phyloP scores from a whole-genome alignment of 2,888 invertebrate species.

The Melanostoma scalare region DNA sequence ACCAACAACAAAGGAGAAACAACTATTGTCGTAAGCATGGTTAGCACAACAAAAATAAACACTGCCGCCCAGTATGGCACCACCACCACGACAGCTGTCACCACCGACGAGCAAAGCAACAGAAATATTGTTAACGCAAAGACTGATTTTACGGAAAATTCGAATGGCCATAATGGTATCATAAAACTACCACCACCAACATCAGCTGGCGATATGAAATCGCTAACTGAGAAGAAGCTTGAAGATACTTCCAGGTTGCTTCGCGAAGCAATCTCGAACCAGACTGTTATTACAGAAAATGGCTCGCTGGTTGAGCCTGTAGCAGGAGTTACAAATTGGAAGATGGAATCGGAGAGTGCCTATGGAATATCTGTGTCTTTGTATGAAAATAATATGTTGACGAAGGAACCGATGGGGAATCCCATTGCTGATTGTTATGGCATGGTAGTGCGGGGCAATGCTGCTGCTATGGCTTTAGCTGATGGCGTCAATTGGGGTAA shows the following conservation, averaged over 20 bases:
- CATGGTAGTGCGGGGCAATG: constrained; percentile 87
- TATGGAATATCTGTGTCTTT: constrained; percentile 85
- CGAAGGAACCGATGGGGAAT: constrained; percentile 87
- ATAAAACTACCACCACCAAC: constrained; percentile 39
- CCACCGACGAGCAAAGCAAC: constrained; percentile 78
- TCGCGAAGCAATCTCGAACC: constrained; percentile 80
- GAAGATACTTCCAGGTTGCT: constrained; percentile 77
- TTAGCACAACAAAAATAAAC: constrained; percentile 74
- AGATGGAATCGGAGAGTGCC: constrained; percentile 81
- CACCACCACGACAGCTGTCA: constrained; percentile 8
- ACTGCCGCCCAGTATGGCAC: constrained; percentile 38
- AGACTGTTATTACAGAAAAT: constrained; percentile 68
- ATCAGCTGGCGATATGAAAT: constrained; percentile 28
- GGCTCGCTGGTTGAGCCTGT: constrained; percentile 75
- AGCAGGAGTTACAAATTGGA: constrained; percentile 82
- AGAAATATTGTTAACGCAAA: constrained; percentile 79
- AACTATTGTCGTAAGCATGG: constrained; percentile 81
- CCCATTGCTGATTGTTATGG: constrained; percentile 95
- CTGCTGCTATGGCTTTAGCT: constrained; percentile 90
- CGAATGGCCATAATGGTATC: constrained; percentile 62
- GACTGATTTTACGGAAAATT: constrained; percentile 76
- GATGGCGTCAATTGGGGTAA: constrained; percentile 96
- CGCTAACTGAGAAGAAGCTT: constrained; percentile 71
- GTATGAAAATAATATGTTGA: constrained; percentile 92
- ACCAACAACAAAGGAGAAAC: constrained; percentile 75